Conservation (phyloP, 2,888 invertebrate species). For the Allolobophora icterica region DNA sequence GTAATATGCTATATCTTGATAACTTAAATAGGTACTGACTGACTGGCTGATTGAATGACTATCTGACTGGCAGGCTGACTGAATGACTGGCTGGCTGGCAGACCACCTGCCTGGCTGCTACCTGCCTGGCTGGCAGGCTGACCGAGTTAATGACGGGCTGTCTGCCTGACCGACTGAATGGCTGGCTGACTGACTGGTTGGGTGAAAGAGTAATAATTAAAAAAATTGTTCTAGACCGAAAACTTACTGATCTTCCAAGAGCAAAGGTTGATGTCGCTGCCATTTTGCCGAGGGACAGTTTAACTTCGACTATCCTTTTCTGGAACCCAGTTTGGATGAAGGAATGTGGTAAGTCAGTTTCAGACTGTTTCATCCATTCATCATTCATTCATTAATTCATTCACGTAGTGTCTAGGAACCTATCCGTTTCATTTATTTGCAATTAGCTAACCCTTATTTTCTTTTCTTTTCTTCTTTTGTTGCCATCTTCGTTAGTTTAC, state of each 20-base stretch:
- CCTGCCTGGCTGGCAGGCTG: background rate
- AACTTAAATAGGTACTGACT: no score
- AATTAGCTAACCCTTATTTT: no score
- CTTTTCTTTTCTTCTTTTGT: no score
- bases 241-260: background rate
- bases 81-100: background rate
- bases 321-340: constrained; percentile 26
- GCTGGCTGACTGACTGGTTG: background rate
- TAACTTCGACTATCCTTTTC: background rate
- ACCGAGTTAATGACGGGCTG: background rate
- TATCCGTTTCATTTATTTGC: no score
- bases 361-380: background rate
- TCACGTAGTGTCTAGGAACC: no score
- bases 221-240: background rate
- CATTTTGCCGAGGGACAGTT: background rate
- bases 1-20: no score
- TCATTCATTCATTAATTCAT: background rate
- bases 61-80: no score
- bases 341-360: constrained; percentile 13
- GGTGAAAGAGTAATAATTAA: background rate
- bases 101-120: background rate
- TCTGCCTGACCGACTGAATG: background rate
- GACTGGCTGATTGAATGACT: no score
- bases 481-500: no score
- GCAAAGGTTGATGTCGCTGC: background rate